A percentile compares a stretch with the other conserved stretches of the same genome.
These are phyloP conservation scores for Thymelicus sylvestris DNA, from an alignment of 2,888 invertebrate species.

Conservation along the genomic window DNA sequence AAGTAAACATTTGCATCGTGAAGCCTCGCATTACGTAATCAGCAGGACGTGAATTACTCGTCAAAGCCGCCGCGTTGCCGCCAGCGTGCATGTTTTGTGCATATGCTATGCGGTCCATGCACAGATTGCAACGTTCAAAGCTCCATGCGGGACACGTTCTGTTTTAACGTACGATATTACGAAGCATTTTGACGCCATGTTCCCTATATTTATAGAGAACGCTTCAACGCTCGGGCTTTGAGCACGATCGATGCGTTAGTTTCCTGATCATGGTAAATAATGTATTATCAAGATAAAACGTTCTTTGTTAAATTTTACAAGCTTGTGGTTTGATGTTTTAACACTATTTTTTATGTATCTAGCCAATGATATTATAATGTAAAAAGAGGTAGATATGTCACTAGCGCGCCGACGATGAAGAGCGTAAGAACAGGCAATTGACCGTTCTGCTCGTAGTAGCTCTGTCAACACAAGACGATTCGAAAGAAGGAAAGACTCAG, in stretches of 20 bases:
- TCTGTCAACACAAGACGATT: too few relatives aligned
- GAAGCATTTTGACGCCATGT: slow-evolving; percentile 7
- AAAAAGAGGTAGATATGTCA: too few relatives aligned
- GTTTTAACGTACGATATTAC: slow-evolving; percentile 17
- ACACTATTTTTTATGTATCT: too few relatives aligned
- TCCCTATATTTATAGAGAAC: background rate
- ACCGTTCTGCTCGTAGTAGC: too few relatives aligned
- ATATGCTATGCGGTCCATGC: slow-evolving; percentile 4
- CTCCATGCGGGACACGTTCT: slow-evolving; percentile 8
- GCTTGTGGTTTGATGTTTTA: too few relatives aligned
- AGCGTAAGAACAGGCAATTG: too few relatives aligned
- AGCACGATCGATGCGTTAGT: slow-evolving; percentile 1
- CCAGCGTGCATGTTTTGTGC: slow-evolving; percentile 7
- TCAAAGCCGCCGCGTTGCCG: slow-evolving; percentile 3
- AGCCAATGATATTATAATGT: too few relatives aligned
- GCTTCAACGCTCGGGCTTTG: background rate
- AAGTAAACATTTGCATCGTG: slow-evolving; percentile 2
- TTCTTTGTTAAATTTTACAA: background rate
- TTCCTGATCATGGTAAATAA: background rate
- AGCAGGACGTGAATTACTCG: slow-evolving; percentile 7
- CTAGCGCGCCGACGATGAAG: too few relatives aligned
- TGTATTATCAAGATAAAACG: background rate
- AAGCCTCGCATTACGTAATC: background rate
- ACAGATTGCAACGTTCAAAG: slow-evolving; percentile 3
- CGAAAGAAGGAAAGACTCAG: too few relatives aligned